Percentiles rank a stretch among this genome's conserved stretches.
phyloP scores from a whole-genome alignment of 1,140 invertebrate genomes.

The Drosophila sucinea region DNA sequence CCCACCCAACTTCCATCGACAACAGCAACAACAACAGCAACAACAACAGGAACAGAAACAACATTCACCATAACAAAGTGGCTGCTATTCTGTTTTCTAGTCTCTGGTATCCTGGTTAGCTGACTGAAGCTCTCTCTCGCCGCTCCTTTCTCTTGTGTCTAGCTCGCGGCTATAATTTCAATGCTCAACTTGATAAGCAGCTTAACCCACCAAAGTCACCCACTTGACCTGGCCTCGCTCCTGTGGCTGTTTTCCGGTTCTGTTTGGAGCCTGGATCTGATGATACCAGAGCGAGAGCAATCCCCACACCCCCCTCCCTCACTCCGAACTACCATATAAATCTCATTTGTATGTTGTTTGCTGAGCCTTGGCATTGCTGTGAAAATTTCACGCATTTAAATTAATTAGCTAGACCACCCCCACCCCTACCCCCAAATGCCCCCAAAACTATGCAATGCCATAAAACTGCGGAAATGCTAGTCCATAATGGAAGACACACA shows the following conservation, averaged over 20 bases:
- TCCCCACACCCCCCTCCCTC: conserved; percentile 6
- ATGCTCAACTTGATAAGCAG: conserved; percentile 81
- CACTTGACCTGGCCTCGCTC: conserved; percentile 13
- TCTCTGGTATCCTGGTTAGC: conserved; percentile 44
- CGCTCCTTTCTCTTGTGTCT: conserved; percentile 63
- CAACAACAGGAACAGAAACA: conserved; percentile 41
- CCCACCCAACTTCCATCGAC: conserved; percentile 6
- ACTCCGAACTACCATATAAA: not conserved
- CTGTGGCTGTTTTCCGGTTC: conserved; percentile 8
- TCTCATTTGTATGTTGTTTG: conserved; percentile 51
- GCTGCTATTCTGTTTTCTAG: conserved; percentile 36
- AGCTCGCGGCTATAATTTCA: conserved; percentile 80
- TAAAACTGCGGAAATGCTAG: not conserved
- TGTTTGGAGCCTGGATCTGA: conserved; percentile 38
- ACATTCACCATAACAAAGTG: conserved; percentile 70
- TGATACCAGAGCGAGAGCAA: not conserved
- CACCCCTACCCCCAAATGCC: not conserved
- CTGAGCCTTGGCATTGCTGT: conserved; percentile 62
- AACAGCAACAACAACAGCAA: conserved; percentile 44
- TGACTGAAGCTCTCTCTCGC: conserved; percentile 1
- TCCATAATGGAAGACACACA: not conserved
- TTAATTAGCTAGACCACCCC: conserved; percentile 53
- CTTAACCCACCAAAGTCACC: conserved; percentile 65
- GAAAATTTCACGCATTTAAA: conserved; percentile 71
- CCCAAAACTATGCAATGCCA: conserved; percentile 6